Evolutionary conservation across 1,140 invertebrate species (phyloP), one percentile per base, ranked within the genome.

Genomic region (Heliconius melpomene): DNA sequence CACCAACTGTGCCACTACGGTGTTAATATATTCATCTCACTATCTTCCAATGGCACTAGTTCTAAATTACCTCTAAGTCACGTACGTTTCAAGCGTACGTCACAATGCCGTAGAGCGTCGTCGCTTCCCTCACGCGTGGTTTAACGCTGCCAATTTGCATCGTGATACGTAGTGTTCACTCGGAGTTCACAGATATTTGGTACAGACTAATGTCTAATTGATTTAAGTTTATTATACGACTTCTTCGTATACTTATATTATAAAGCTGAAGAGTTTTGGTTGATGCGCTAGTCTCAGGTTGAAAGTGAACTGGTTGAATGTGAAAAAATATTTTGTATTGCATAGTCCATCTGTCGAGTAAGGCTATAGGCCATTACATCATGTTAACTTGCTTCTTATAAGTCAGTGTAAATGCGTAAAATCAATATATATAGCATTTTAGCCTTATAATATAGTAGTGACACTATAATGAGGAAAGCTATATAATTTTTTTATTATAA

Each of bases 121-220:
- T 70, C 71, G 60, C 60, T 60, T 75, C 38, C 73, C 73, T 76
- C 38, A 76, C 60, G 75, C 75, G 46, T 70, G 60, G 38, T 71
- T 76, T 76, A 40, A 76, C 75, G 57, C 75, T 76, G 75, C 60
- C 75, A 76, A 76, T 70, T 70, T 70, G 60, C 66, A 70, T 26
- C 32, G 75, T 13, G 23, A 66, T n/a, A 32, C 11, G 23, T 66
- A 2, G 5, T 26, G 23, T 66, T 66, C 57, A 26, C 57, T 66
- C 3, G 0, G n/a, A 2, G 54, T 7, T 54, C 18, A 7, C n/a
- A 57, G n/a, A 57, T 23, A 57, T n/a, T 23, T 3, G 9, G 5
- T 9, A 66, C 6, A 29, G 20, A 16, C 23, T 26, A 13, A 23
- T 26, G 13, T 2, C 23, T 26, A 66, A 66, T 66, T 29, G 57